Conservation (phyloP, 2,113 vertebrate genomes). For the Fulica atra region DNA sequence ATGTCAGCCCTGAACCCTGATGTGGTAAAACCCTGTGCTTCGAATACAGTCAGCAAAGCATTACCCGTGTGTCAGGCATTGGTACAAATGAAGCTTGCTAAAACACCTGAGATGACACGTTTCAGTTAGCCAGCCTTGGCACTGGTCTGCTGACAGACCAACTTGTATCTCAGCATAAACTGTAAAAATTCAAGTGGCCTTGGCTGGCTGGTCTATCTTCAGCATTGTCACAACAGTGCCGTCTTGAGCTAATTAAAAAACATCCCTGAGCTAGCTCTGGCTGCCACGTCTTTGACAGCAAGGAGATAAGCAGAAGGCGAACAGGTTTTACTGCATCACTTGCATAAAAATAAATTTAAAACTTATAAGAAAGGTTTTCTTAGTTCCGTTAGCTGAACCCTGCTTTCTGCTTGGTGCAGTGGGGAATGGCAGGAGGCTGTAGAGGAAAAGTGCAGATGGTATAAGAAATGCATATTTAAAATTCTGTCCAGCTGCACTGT, state of each 20-base stretch:
- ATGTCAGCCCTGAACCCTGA: not conserved
- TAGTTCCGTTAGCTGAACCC: not conserved
- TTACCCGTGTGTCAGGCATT: not conserved
- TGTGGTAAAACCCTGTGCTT: not conserved
- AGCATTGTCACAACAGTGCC: not conserved
- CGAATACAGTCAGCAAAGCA: not conserved
- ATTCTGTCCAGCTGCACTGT: not conserved
- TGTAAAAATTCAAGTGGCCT: not conserved
- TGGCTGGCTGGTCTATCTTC: not conserved
- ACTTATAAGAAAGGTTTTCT: not conserved
- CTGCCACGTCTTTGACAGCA: not conserved
- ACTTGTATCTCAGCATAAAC: not conserved
- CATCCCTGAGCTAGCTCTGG: not conserved
- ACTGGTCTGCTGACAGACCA: not conserved
- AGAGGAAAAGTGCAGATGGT: not conserved
- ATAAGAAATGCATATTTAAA: not conserved
- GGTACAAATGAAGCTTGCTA: not conserved
- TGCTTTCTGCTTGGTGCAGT: rapidly evolving
- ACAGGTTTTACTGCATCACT: not conserved
- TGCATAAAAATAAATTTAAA: not conserved
- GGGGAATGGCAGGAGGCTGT: not conserved
- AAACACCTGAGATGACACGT: not conserved
- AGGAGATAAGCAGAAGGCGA: not conserved
- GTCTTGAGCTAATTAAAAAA: not conserved
- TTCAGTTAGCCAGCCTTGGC: not conserved